These are phyloP conservation scores for Orientallactaga sibirica DNA, from an alignment of 2,797 vertebrate species.

Conservation along the genomic window DNA sequence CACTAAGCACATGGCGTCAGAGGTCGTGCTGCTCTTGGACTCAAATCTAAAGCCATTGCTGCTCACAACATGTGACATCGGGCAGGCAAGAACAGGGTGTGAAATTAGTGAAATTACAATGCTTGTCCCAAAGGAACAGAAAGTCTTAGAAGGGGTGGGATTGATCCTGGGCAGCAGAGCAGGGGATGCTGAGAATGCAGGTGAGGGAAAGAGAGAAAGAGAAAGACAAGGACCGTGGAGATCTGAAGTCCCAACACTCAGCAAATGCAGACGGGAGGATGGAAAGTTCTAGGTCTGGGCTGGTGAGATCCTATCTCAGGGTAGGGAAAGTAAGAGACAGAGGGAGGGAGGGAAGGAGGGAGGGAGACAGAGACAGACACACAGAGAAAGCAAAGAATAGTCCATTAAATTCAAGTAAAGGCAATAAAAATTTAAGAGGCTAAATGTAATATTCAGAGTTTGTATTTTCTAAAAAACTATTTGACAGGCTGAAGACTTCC, in stretches of 20 bases:
- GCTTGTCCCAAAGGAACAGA: not conserved
- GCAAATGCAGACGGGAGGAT: not conserved
- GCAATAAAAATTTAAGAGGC: not conserved
- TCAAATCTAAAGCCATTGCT: not conserved
- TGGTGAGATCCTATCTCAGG: not conserved
- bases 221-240: not conserved
- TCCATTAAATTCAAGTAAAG: not conserved
- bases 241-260: not conserved
- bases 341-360: no score
- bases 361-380: no score
- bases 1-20: not conserved
- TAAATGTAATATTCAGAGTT: not conserved
- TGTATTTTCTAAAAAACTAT: slow-evolving; percentile 34
- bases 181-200: not conserved
- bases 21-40: not conserved
- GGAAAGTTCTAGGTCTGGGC: not conserved
- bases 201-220: not conserved
- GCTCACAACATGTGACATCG: not conserved
- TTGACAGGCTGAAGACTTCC: not conserved
- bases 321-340: no score
- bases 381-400: not conserved
- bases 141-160: not conserved
- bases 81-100: not conserved
- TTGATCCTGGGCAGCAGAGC: not conserved
- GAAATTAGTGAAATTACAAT: slow-evolving; percentile 1